Conservation (phyloP, 2,113 vertebrate species). For the Hemicordylus capensis region DNA sequence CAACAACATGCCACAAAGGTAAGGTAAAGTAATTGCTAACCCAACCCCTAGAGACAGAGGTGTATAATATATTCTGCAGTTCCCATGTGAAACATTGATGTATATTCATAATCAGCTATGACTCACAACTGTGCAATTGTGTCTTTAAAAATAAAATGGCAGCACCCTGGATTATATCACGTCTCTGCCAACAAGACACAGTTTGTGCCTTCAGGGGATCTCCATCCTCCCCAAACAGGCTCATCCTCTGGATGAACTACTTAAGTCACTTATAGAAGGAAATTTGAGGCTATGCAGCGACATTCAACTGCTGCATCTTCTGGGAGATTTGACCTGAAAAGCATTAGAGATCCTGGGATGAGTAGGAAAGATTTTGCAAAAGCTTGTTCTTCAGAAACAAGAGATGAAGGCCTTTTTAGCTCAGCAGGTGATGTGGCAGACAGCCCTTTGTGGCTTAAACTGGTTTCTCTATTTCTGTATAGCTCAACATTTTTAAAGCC, state of each 20-base stretch:
- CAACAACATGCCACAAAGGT: not conserved
- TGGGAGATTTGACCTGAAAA: not conserved
- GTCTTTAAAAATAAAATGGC: constrained; percentile 1
- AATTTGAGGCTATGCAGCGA: not conserved
- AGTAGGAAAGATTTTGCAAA: constrained; percentile 30
- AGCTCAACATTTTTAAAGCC: constrained; percentile 61
- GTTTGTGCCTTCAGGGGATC: not conserved
- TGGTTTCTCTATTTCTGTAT: not conserved
- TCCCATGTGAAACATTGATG: not conserved
- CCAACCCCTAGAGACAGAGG: not conserved
- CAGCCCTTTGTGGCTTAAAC: constrained; percentile 37
- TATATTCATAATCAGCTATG: not conserved
- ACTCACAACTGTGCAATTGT: not conserved
- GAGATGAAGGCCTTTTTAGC: not conserved
- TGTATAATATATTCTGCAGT: not conserved
- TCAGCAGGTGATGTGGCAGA: constrained; percentile 15
- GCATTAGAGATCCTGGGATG: constrained; percentile 32
- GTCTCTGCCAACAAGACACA: not conserved
- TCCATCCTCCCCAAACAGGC: not conserved
- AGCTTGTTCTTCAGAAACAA: constrained; percentile 27
- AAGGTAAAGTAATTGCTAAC: not conserved
- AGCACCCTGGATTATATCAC: not conserved
- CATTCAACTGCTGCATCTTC: not conserved
- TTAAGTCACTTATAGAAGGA: not conserved
- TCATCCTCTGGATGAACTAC: not conserved